Conservation (phyloP, 2,888 invertebrate genomes). For the Brachylomia viminalis region DNA sequence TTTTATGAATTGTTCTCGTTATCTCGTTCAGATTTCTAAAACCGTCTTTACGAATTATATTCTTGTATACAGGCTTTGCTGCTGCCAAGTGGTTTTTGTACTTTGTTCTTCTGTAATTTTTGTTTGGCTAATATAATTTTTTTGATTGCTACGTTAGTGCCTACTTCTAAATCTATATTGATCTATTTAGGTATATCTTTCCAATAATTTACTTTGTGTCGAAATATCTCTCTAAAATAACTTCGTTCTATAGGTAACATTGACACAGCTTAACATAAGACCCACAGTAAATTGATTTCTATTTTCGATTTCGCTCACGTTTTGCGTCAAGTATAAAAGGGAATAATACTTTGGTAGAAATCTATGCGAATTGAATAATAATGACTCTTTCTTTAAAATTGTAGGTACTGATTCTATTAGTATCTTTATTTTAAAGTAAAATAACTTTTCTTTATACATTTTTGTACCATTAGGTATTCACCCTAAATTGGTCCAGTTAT, state of each 20-base stretch:
- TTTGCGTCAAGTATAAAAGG: constrained; percentile 24
- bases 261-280: neutral
- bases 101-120: neutral
- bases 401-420: neutral
- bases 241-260: neutral
- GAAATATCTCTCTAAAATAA: neutral
- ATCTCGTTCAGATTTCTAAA: constrained; percentile 24
- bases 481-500: neutral
- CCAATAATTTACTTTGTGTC: neutral
- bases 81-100: neutral
- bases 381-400: neutral
- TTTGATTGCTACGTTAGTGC: neutral
- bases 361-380: constrained; percentile 36
- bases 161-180: neutral
- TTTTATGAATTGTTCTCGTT: constrained; percentile 41
- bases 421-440: neutral
- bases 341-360: constrained; percentile 23
- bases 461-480: neutral
- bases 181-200: neutral
- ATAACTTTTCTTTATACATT: neutral
- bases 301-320: constrained; percentile 41
- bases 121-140: neutral
- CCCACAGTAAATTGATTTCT: constrained; percentile 29
- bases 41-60: constrained; percentile 18
- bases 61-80: neutral